Evolutionary conservation across 2,113 vertebrate genomes (phyloP).

Genomic region (Eurypyga helias): DNA sequence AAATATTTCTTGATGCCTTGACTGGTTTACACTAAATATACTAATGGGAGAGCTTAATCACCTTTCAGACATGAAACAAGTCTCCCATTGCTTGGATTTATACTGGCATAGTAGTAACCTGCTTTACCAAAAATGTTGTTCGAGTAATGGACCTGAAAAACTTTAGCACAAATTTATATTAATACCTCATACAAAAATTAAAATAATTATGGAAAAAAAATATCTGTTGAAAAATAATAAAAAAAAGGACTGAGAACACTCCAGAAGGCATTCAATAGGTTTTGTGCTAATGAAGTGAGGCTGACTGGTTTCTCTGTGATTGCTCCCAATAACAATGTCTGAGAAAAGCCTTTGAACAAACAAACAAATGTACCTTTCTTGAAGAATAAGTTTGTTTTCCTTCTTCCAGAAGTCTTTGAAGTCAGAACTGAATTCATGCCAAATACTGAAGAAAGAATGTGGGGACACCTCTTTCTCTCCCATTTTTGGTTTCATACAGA

Average conservation of each 20-base stretch:
- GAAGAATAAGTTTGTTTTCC: slow-evolving; percentile 93
- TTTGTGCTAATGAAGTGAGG: neutral
- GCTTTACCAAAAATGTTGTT: neutral
- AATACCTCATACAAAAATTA: neutral
- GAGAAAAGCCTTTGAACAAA: slow-evolving; percentile 65
- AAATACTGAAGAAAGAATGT: slow-evolving; percentile 91
- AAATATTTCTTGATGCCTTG: neutral
- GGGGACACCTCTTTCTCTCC: slow-evolving; percentile 96
- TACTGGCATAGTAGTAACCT: neutral
- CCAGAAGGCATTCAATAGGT: neutral
- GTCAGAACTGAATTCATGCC: slow-evolving; percentile 97
- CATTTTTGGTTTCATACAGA: slow-evolving; percentile 91
- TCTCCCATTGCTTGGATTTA: neutral
- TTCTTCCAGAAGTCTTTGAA: slow-evolving; percentile 99
- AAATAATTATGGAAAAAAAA: neutral
- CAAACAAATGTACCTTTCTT: slow-evolving; percentile 87
- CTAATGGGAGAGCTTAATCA: neutral
- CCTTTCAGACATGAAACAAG: neutral
- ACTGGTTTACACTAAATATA: neutral
- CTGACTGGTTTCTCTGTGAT: neutral
- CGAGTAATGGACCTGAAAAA: neutral
- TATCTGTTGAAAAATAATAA: neutral
- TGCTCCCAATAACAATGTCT: slow-evolving; percentile 1
- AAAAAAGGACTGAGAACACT: neutral
- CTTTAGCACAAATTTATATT: neutral